These are phyloP conservation scores for Metellina segmentata DNA, from an alignment of 2,888 invertebrate species.

Conservation along the genomic window DNA sequence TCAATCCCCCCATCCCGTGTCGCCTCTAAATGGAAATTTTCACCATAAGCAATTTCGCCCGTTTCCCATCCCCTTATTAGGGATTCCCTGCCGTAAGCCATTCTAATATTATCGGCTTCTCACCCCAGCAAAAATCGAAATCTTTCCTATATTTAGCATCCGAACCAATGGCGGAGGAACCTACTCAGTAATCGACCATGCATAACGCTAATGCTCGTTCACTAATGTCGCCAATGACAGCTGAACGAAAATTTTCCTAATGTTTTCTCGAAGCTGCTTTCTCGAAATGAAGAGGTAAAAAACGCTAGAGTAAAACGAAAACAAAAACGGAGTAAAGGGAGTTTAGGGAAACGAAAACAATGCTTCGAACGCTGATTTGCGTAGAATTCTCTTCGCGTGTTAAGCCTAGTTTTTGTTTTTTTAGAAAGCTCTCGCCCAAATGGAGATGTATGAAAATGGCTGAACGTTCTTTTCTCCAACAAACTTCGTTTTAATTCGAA, in stretches of 20 bases:
- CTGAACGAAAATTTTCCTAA: conserved; percentile 55
- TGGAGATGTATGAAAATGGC: conserved; percentile 25
- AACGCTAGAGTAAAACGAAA: background rate
- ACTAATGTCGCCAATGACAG: conserved; percentile 56
- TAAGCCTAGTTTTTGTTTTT: background rate
- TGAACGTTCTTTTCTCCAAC: conserved; percentile 19
- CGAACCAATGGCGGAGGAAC: background rate
- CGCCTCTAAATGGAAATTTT: conserved; percentile 21
- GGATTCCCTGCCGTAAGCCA: conserved; percentile 6
- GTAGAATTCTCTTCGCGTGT: conserved; percentile 1
- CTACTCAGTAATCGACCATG: conserved; percentile 52
- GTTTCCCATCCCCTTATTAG: conserved; percentile 44
- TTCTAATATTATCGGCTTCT: conserved; percentile 41
- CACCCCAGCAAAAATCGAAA: conserved; percentile 48
- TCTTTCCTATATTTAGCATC: conserved; percentile 50
- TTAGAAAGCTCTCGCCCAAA: background rate
- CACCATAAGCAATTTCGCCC: conserved; percentile 15
- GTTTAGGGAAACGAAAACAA: conserved; percentile 32
- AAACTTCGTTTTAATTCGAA: conserved; percentile 56
- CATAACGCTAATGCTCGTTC: conserved; percentile 46
- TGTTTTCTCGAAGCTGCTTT: conserved; percentile 39
- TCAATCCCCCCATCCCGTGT: conserved; percentile 10
- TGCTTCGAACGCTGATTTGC: conserved; percentile 9
- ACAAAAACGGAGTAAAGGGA: conserved; percentile 2
- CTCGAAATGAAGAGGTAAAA: conserved; percentile 14